Base-by-base conservation (phyloP, 2,113 vertebrate genomes). In the Narcine bancroftii region DNA sequence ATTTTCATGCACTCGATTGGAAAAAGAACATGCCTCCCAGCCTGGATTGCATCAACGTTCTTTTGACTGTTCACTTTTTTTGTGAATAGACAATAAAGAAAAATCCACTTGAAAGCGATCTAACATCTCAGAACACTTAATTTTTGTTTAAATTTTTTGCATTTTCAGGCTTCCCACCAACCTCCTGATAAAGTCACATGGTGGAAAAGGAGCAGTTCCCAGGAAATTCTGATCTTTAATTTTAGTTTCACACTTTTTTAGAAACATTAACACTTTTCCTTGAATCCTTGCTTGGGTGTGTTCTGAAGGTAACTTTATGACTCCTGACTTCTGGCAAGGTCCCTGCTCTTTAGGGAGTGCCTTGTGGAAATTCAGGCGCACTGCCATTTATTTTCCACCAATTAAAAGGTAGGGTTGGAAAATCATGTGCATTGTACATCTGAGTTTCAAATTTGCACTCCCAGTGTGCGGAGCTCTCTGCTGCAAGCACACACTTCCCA, bases 391-490 rank as follows among this genome's bases (percentile, higher is more conserved):
- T 87, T 60, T 87, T 60, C 33, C 81, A 87, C 33, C 53, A 87
- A 87, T 87, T 87, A 63, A 87, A 60, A 39, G n/a, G 17, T 19
- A 87, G 17, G 81, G 53, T 87, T 87, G 81, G 47, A 87, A 87
- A 87, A 87, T 87, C 33, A n/a, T 60, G 15, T 29, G 53, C 33
- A 87, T 60, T 87, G 53, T 17, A 87, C 53, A 87, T 87, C 81
- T 87, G 81, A 87, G 56, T 87, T 87, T 87, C 81, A 87, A 33
- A 87, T 60, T 60, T 87, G 53, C 81, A 87, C 33, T 60, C 81
- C 81, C 81, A 63, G 81, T 87, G 33, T 53, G 33, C 15, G 6
- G 36, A 87, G 53, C 29, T 36, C 53, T 60, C 81, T 87, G 81
- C 50, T 60, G 36, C 33, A 87, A 87, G 81, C 24, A 6, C 53